Evolutionary conservation across 2,888 invertebrate genomes (phyloP), one percentile per base, ranked within the genome.

Genomic region (Chymomyza fuscimana): DNA sequence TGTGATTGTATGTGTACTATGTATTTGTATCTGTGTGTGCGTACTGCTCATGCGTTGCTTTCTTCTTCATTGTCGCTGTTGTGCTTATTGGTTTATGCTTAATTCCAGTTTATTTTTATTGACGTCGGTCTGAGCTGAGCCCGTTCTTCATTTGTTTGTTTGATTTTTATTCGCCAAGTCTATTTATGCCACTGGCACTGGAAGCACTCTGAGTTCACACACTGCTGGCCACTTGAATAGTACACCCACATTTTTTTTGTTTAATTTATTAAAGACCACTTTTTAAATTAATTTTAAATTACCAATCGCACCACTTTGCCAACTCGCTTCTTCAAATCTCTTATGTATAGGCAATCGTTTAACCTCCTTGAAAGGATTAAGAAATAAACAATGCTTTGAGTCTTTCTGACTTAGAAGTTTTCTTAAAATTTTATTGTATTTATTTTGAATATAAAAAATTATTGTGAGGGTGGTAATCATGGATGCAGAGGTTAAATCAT

Each of bases 71-170:
- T 81, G 64, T 25, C 52, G 61, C n/a, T 63, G 59, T 72, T 82
- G 72, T 60, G 77, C 79, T 86, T 84, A 86, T 86, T 85, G 85
- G 85, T 74, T 85, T 85, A 85, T 75, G 77, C 79, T 77, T 86
- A 86, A 85, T 85, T 84, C 85, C 85, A 86, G 85, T 86, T 85
- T 84, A 85, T 86, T 83, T 86, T 78, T 81, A 80, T 80, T 82
- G 79, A 76, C 72, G 16, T 16, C 54, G 16, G 54, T 15, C 54
- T 12, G 40, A 58, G 60, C 63, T 50, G 70, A 70, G 54, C 65
- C 70, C 62, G 67, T 72, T 69, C 71, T 68, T 70, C 16, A 29
- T 25, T 56, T n/a, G 51, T 54, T 61, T 54, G 40, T 50, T 59
- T 66, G 71, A 69, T 22, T 54, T 36, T 46, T 46, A 46, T 65